Conservation (phyloP, 2,888 invertebrate species). For the Hoplodrina ambigua region DNA sequence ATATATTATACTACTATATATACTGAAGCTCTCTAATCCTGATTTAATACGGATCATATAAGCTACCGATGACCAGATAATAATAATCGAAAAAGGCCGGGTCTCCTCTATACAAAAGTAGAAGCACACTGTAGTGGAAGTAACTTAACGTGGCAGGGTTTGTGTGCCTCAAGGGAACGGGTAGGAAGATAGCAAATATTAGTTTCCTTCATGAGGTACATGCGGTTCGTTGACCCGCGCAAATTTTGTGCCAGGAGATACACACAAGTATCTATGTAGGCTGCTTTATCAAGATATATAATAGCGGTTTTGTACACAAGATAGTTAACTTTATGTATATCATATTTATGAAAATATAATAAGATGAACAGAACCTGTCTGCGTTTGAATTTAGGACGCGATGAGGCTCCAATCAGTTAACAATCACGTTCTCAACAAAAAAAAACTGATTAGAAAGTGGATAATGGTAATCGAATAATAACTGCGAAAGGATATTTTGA, state of each 20-base stretch:
- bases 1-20: too few species aligned
- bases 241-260: slow-evolving; percentile 77
- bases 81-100: slow-evolving; percentile 57
- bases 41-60: slow-evolving; percentile 32
- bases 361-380: background rate
- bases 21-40: slow-evolving; percentile 7
- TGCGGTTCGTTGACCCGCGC: slow-evolving; percentile 85
- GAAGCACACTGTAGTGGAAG: slow-evolving; percentile 79
- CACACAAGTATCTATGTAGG: slow-evolving; percentile 72
- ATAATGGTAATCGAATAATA: background rate
- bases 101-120: slow-evolving; percentile 65
- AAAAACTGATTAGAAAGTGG: background rate
- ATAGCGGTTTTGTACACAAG: slow-evolving; percentile 31
- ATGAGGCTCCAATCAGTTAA: background rate
- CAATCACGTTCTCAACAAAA: slow-evolving; percentile 1
- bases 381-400: background rate
- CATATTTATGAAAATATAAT: slow-evolving; percentile 2
- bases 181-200: slow-evolving; percentile 87
- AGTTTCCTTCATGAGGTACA: slow-evolving; percentile 83
- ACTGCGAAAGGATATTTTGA: background rate
- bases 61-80: slow-evolving; percentile 41
- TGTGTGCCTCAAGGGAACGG: slow-evolving; percentile 82
- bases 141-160: slow-evolving; percentile 81
- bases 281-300: slow-evolving; percentile 58
- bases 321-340: slow-evolving; percentile 28